Evolutionary conservation across 2,888 invertebrate genomes (phyloP).

Genomic region (Chamaedrilus cognettii): DNA sequence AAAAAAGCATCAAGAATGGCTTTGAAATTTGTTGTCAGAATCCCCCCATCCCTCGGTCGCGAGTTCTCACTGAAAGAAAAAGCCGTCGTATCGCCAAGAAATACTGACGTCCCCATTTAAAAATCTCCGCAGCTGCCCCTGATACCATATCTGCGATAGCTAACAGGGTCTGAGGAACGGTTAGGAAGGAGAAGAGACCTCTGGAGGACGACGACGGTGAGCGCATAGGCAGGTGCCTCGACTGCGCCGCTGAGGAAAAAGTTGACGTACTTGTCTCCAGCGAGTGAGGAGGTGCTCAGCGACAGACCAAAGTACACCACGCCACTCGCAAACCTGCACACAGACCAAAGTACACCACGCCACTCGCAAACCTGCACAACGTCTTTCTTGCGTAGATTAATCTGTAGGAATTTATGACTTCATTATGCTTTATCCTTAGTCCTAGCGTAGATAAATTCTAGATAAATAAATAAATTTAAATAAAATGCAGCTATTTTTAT

Average conservation of each 20-base stretch:
- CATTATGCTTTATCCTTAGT: too few species aligned
- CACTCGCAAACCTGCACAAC: conserved; percentile 34
- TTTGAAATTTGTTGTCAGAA: too few species aligned
- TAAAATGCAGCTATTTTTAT: too few species aligned
- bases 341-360: conserved; percentile 22
- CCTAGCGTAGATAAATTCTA: too few species aligned
- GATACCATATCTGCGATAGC: not conserved
- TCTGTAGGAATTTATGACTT: too few species aligned
- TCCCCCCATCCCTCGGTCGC: too few species aligned
- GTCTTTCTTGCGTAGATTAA: too few species aligned
- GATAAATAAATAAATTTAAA: too few species aligned
- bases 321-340: conserved; percentile 33
- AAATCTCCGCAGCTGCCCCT: not conserved
- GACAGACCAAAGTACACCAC: conserved; percentile 40
- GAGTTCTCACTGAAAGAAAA: not conserved
- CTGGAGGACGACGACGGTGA: conserved; percentile 32
- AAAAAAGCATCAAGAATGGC: too few species aligned
- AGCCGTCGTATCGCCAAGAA: not conserved
- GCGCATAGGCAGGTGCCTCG: conserved; percentile 36
- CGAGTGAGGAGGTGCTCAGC: conserved; percentile 34
- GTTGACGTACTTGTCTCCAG: conserved; percentile 39
- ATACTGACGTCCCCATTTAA: too few species aligned
- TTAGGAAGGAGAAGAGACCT: conserved; percentile 16
- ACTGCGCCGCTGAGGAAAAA: conserved; percentile 37
- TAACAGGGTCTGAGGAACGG: not conserved